Conservation (phyloP, 2,888 invertebrate species). For the Cepaea hortensis region DNA sequence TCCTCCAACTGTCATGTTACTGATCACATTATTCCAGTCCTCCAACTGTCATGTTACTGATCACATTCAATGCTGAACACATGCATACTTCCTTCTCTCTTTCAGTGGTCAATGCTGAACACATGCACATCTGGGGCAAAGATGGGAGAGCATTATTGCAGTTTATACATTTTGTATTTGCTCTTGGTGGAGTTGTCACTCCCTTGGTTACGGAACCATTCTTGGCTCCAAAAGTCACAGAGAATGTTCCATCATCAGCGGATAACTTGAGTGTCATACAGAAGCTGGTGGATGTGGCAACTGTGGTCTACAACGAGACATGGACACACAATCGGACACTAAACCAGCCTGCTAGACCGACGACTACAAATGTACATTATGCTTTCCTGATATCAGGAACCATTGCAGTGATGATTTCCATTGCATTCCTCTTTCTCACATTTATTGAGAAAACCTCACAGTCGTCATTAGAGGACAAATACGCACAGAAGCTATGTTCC, state of each 20-base stretch:
- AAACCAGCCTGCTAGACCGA: not conserved
- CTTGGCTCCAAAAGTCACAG: conserved; percentile 56
- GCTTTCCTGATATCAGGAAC: conserved; percentile 57
- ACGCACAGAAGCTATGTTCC: conserved; percentile 27
- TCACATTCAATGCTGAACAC: not conserved
- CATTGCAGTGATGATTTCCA: conserved; percentile 48
- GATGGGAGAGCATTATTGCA: conserved; percentile 76
- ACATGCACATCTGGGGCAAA: conserved; percentile 72
- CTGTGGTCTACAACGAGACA: not conserved
- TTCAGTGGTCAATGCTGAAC: conserved; percentile 73
- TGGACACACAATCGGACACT: not conserved
- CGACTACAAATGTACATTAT: conserved; percentile 47
- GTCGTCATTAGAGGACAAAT: conserved; percentile 26
- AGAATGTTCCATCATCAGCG: not conserved
- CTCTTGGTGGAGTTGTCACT: conserved; percentile 77
- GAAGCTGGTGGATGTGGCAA: not conserved
- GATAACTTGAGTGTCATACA: not conserved
- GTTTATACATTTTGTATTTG: conserved; percentile 77
- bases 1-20: too few relatives aligned
- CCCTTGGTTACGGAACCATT: conserved; percentile 77
- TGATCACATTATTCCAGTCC: too few relatives aligned
- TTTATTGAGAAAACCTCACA: conserved; percentile 45
- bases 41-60: too few relatives aligned
- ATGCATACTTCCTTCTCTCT: conserved; percentile 18
- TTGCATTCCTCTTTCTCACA: conserved; percentile 51